Base-by-base conservation (phyloP, 2,888 invertebrate genomes). In the Glaucopsyche alexis region DNA sequence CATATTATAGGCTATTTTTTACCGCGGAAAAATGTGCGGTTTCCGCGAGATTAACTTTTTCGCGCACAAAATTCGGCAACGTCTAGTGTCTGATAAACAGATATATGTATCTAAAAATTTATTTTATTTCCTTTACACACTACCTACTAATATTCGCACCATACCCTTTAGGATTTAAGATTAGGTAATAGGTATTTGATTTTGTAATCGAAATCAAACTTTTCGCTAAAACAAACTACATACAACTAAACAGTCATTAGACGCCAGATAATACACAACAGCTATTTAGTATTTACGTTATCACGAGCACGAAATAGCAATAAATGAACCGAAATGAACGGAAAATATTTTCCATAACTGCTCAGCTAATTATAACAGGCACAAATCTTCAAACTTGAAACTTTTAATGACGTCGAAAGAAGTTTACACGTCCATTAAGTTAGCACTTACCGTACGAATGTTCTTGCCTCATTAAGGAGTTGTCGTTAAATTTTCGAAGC, bases 401-500 rank as follows among this genome's bases (percentile, higher is more conserved):
- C 89, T 92, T 92, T 91, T 92, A 91, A 92, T 89, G 91, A 90
- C 88, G 89, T 83, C 87, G 87, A 88, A 89, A 88, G 85, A 90
- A 91, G 88, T 92, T 91, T 91, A 90, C 87, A 90, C 88, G 86
- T 82, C 82, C 81, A 86, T 88, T 88, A 87, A 91, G 87, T 88
- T 82, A 84, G 84, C 84, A 85, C 83, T 85, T 82, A 79, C 78
- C 79, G 85, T 84, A 85, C 87, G 80, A 91, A 90, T 86, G 89
- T 89, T 87, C 88, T 86, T 86, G 86, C 85, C 86, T 92, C 90
- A 90, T 91, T 92, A 91, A 85, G 90, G 86, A 90, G 84, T 89
- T 87, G 81, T 81, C 79, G 85, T 84, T 85, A 80, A 87, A 87
- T 86, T 85, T 86, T 84, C 81, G 82, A 81, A 87, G 83, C 86